These are phyloP conservation scores for Brachionus sp. DNA, from an alignment of 1,140 invertebrate species.

Conservation along the genomic window DNA sequence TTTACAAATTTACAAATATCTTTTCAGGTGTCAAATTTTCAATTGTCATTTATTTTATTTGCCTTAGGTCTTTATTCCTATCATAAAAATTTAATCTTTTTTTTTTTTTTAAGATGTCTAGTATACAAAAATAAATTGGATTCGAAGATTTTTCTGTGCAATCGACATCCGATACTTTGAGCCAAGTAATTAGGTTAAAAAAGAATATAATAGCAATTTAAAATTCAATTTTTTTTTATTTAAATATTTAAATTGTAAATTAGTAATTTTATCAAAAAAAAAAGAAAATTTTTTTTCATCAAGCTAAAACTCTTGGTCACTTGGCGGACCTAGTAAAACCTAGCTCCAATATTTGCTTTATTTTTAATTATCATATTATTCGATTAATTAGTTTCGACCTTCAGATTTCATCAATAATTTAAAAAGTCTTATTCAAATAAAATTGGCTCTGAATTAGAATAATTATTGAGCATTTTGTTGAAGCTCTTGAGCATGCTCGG, in stretches of 20 bases:
- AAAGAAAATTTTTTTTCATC: not conserved
- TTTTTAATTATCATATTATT: not conserved
- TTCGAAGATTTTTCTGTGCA: not conserved
- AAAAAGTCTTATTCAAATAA: not conserved
- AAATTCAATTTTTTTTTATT: constrained; percentile 10
- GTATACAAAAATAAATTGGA: not conserved
- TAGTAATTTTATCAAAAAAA: not conserved
- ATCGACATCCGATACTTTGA: constrained; percentile 5
- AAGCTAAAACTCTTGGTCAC: not conserved
- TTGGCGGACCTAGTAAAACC: not conserved
- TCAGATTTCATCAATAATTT: not conserved
- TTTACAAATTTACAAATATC: not conserved
- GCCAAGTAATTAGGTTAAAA: not conserved
- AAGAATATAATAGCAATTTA: not conserved
- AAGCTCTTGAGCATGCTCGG: not conserved
- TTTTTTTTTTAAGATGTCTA: not conserved
- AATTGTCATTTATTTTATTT: not conserved
- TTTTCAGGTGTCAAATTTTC: constrained; percentile 22
- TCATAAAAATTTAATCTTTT: constrained; percentile 29
- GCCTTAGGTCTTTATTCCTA: not conserved
- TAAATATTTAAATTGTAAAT: constrained; percentile 13
- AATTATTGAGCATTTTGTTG: not conserved
- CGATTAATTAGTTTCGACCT: not conserved
- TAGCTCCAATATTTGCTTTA: not conserved
- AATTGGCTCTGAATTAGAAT: not conserved